A percentile compares a stretch with the other conserved stretches of the same genome.
These are phyloP conservation scores for Mormyrus lacerda DNA, from an alignment of 2,113 vertebrate species.

Conservation along the genomic window DNA sequence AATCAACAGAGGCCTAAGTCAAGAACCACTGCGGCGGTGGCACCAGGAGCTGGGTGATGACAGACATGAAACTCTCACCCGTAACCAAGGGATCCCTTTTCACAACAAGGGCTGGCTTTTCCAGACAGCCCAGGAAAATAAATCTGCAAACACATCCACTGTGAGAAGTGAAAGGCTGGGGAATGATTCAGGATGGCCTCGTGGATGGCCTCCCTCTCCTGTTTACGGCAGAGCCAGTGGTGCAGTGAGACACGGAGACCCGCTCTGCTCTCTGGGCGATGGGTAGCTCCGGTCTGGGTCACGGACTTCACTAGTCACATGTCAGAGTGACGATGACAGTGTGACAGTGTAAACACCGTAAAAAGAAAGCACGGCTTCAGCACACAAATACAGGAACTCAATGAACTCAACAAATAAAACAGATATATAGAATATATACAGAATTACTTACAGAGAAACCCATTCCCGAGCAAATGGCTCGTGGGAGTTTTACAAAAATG, in stretches of 20 bases:
- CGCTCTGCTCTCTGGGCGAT: not conserved
- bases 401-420: not conserved
- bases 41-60: not conserved
- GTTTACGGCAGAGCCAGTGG: not conserved
- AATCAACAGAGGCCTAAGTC: conserved; percentile 2
- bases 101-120: not conserved
- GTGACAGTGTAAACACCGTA: not conserved
- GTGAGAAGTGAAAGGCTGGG: not conserved
- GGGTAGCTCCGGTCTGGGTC: not conserved
- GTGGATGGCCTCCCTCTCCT: not conserved
- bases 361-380: not conserved
- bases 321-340: not conserved
- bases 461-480: not conserved
- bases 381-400: not conserved
- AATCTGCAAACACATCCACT: not conserved
- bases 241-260: not conserved
- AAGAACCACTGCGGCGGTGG: too few relatives aligned
- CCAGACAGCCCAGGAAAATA: not conserved
- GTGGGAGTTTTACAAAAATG: not conserved
- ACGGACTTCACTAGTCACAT: not conserved
- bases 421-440: not conserved
- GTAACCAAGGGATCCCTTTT: not conserved
- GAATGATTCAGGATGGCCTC: not conserved
- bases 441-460: not conserved
- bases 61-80: not conserved